Base-by-base conservation (phyloP, 2,113 vertebrate genomes). In the Laticauda laticaudata region DNA sequence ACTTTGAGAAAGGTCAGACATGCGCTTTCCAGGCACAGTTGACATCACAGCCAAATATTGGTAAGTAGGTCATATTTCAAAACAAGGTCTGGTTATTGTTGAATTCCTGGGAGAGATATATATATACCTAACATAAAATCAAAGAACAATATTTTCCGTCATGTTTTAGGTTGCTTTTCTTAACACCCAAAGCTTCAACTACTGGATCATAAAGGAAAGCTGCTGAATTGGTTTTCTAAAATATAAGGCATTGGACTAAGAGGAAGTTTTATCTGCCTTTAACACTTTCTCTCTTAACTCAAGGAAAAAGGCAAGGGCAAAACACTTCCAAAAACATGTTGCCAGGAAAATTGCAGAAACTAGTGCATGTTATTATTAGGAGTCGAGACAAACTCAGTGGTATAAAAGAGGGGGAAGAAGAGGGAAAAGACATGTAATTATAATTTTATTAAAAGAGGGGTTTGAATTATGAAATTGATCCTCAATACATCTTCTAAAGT, bases 41-140 rank as follows among this genome's bases (percentile, higher is more conserved):
- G 61, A 45, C 20, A 86, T 54, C 7, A 0, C 85, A 57, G 75
- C 20, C 88, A 89, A 93, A 14, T 2, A 2, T 24, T 95, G 56
- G 87, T 91, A 93, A 56, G 53, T 54, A 92, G 54, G 39, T 91
- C 91, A 20, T 15, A 86, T 64, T 4, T 87, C 92, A 92, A 92
- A 94, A 91, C 54, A 45, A 91, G n/a, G 48, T 55, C 90, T 21
- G 39, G 54, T 39, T 91, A 59, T 55, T 23, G 3, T 39, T 92
- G 86, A 86, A 29, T n/a, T 75, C 91, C 59, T 53, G 64, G 55
- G 48, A 51, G 48, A 51, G 8, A 51, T 0, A 51, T 51, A 51
- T 51, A 51, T 51, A 51, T 75, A 34, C 5, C 64, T 75, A 34
- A 75, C n/a, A 85, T 86, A 89, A 90, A 92, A 89, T 45, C 88